Evolutionary conservation across 2,113 vertebrate genomes (phyloP).

Genomic region (Tetrao urogallus): DNA sequence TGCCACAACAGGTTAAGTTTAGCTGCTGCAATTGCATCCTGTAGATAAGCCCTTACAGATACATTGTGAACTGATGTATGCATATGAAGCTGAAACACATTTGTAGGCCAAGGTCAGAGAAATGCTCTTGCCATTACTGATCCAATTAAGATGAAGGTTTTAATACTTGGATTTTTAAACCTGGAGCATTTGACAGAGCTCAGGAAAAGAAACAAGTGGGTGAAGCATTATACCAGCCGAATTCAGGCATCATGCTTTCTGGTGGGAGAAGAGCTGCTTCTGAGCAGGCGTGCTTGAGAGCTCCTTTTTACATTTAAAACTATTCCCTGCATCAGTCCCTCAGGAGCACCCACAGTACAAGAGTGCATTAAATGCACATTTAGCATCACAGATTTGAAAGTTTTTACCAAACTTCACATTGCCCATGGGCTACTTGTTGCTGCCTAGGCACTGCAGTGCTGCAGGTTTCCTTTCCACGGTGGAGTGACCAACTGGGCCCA

Average conservation of each 20-base stretch:
- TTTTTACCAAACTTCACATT: not conserved
- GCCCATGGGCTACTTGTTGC: not conserved
- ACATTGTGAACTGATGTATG: not conserved
- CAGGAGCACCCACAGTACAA: not conserved
- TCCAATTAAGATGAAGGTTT: slow-evolving; percentile 43
- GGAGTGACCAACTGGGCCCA: accelerated
- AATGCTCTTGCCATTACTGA: not conserved
- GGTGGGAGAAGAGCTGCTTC: not conserved
- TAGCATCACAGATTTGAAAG: not conserved
- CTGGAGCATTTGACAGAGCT: not conserved
- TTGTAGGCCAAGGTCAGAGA: not conserved
- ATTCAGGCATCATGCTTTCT: not conserved
- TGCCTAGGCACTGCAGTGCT: accelerated
- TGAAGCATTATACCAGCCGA: not conserved
- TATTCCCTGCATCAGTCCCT: not conserved
- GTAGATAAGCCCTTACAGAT: slow-evolving; percentile 6
- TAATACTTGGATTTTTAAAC: not conserved
- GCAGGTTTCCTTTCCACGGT: accelerated
- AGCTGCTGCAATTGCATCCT: not conserved
- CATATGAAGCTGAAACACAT: not conserved
- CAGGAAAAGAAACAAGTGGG: not conserved
- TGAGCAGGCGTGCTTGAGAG: accelerated
- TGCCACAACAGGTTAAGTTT: slow-evolving; percentile 22
- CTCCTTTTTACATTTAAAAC: not conserved
- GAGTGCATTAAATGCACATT: not conserved